Percentiles rank a stretch among this genome's conserved stretches.
These are phyloP conservation scores for Zootermopsis nevadensis DNA, from an alignment of 2,888 invertebrate genomes.

Conservation along the genomic window DNA sequence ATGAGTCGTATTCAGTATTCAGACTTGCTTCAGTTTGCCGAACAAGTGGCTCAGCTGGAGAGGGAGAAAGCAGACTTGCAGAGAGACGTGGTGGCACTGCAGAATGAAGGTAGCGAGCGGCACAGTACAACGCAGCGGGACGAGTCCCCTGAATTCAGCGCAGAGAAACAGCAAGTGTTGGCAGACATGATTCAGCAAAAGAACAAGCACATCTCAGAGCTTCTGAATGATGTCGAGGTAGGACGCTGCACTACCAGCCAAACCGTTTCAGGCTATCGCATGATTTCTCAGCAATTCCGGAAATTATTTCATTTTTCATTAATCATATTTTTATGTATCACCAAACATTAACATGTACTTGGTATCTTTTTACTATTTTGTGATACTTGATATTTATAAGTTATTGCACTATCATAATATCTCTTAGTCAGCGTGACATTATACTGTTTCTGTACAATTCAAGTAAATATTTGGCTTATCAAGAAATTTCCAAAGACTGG, in stretches of 20 bases:
- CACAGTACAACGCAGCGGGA: constrained; percentile 61
- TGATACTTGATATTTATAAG: no score
- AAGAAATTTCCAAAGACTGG: no score
- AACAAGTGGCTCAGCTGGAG: constrained; percentile 62
- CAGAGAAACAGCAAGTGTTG: constrained; percentile 49
- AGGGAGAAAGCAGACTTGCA: constrained; percentile 65
- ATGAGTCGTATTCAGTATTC: background rate
- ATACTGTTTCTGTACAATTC: no score
- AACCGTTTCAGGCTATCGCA: no score
- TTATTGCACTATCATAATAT: no score
- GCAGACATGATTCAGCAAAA: constrained; percentile 71
- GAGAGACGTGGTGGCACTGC: constrained; percentile 65
- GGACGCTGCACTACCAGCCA: background rate
- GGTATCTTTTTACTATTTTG: no score
- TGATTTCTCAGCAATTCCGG: no score
- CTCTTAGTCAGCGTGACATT: no score
- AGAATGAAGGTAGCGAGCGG: constrained; percentile 60
- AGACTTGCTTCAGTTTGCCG: constrained; percentile 59
- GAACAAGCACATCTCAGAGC: constrained; percentile 81
- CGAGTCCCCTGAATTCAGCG: constrained; percentile 61
- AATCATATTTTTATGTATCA: no score
- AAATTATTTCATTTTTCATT: no score
- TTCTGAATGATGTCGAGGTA: constrained; percentile 81
- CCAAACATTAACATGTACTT: no score
- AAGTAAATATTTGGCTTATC: no score